Percentiles rank a stretch among this genome's conserved stretches.
Evolutionary conservation across 1,140 invertebrate species (phyloP).

Genomic region (Temnothorax longispinosus): DNA sequence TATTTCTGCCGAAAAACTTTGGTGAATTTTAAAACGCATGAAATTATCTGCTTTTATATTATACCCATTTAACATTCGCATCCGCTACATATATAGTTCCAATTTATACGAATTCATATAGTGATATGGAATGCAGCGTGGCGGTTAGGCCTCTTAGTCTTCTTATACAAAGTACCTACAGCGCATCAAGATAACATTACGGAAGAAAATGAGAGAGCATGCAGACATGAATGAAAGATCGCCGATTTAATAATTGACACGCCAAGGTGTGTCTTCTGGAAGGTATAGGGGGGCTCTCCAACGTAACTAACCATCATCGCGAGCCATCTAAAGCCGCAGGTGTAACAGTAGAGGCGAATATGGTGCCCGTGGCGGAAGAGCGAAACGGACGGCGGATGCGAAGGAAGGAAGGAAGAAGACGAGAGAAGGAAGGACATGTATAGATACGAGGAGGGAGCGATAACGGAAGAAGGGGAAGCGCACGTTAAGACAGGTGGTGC

Average conservation of each 20-base stretch:
- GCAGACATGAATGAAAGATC: conserved; percentile 33
- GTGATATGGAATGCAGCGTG: background rate
- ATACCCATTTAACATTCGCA: background rate
- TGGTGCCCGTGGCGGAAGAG: conserved; percentile 33
- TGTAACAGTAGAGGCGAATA: conserved; percentile 64
- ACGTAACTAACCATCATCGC: conserved; percentile 25
- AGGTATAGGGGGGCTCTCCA: background rate
- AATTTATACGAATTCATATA: background rate
- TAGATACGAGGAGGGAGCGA: conserved; percentile 56
- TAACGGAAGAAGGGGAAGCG: conserved; percentile 68
- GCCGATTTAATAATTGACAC: conserved; percentile 44
- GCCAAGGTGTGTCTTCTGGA: conserved; percentile 9
- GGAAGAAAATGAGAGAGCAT: background rate
- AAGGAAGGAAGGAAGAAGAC: background rate
- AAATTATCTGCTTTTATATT: background rate
- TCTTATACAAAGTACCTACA: background rate
- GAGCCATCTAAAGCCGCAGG: conserved; percentile 69
- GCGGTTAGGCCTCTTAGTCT: background rate
- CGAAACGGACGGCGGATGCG: conserved; percentile 13
- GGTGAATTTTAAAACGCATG: background rate
- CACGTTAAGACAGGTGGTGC: conserved; percentile 73
- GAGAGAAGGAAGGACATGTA: conserved; percentile 18
- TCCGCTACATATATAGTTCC: background rate
- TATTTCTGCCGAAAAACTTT: background rate
- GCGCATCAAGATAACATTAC: background rate